Base-by-base conservation (phyloP, 2,113 vertebrate genomes). In the Lutjanus erythropterus region DNA sequence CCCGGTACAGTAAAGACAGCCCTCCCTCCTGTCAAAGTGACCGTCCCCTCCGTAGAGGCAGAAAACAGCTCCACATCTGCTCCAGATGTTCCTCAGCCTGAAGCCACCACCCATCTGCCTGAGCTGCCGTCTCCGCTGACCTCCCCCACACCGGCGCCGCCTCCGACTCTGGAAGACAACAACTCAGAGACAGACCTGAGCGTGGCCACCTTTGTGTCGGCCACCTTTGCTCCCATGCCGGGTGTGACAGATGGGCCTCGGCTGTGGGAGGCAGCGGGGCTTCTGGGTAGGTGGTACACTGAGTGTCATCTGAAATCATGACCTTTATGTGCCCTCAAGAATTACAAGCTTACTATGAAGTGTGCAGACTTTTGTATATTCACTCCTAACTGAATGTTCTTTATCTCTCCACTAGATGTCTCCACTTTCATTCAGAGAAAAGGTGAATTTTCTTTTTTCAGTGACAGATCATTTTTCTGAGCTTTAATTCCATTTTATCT, bases 201-300 rank as follows among this genome's bases (percentile, higher is more conserved):
- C 21, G 53, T 95, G 9, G 90, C 95, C 41, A 94, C 92, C 31
- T 80, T 95, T 10, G 25, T 94, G 41, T 78, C 91, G 5, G 94
- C 87, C 6, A 94, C 91, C 16, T 95, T 94, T 71, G 88, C 90
- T 5, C 95, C 92, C 5, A 95, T 96, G 94, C 94, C 94, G 4
- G 91, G 93, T 0, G 85, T 92, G 14, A 94, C 93, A 21, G 89
- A 93, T 1, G 91, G 82, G 35, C 89, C 91, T 0, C 88, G 82
- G 7, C 74, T 87, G 19, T 93, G 93, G 94, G 95, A 95, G 71
- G 92, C 90, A 39, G 89, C 90, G 1, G 92, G 89, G 21, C 80
- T 93, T 77, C 84, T 94, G 66, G 95, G 95, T 95, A 83, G 52
- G 85, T 62, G 46, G 27, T 33, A 56, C 15, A 9, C 18, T 42